Evolutionary conservation across 1,140 invertebrate species (phyloP).

Genomic region (Rhopalosiphum padi): DNA sequence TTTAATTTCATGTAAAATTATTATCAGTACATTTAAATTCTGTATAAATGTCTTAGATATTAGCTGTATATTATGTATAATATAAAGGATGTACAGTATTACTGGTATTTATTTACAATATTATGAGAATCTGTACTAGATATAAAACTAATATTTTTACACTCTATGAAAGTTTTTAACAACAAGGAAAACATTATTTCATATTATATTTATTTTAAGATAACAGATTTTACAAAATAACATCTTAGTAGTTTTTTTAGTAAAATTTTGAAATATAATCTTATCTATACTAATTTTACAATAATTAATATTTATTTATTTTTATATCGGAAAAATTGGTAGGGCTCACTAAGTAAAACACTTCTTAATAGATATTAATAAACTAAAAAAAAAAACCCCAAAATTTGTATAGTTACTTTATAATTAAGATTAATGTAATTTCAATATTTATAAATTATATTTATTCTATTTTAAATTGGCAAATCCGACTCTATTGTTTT

Average conservation of each 20-base stretch:
- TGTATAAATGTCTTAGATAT: background rate
- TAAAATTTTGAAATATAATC: background rate
- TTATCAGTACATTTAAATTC: background rate
- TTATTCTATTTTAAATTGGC: background rate
- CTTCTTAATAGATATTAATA: background rate
- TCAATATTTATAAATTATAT: background rate
- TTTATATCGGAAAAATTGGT: too few relatives aligned
- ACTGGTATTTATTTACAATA: too few relatives aligned
- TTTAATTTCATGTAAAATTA: background rate
- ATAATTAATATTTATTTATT: background rate
- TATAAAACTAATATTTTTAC: too few relatives aligned
- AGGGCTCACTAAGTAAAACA: too few relatives aligned
- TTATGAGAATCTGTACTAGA: too few relatives aligned
- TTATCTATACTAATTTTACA: background rate
- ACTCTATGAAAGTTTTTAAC: background rate
- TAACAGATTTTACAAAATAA: background rate
- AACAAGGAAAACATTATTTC: background rate
- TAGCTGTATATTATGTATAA: background rate
- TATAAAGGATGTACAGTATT: background rate
- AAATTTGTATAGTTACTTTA: background rate
- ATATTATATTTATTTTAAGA: background rate
- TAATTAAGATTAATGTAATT: background rate
- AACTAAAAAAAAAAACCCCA: background rate
- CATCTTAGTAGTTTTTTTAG: background rate
- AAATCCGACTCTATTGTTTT: constrained; percentile 59